These are phyloP conservation scores for Microcebus murinus DNA, from an alignment of 2,113 vertebrate genomes.

Conservation along the genomic window DNA sequence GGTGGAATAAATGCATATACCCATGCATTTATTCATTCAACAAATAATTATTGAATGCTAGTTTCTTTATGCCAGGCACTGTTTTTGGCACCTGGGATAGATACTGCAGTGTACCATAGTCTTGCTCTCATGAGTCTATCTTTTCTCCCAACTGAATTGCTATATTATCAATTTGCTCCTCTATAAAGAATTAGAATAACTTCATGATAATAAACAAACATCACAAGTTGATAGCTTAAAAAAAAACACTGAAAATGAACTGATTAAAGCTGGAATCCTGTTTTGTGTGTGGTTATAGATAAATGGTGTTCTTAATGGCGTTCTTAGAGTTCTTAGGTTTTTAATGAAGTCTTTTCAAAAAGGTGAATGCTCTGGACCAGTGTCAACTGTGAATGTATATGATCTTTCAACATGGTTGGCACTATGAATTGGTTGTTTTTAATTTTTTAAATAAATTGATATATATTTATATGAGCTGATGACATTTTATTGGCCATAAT, in stretches of 20 bases:
- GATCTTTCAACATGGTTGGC: neutral
- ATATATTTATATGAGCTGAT: neutral
- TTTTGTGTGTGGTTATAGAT: neutral
- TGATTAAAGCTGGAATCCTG: neutral
- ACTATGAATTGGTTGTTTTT: neutral
- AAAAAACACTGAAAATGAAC: neutral
- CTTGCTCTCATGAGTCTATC: neutral
- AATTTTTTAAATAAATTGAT: neutral
- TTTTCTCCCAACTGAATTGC: neutral
- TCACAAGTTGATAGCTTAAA: neutral
- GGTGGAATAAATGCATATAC: neutral
- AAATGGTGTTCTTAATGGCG: neutral
- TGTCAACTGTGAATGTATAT: neutral
- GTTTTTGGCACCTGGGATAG: neutral
- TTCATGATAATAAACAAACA: neutral
- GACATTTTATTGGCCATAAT: neutral
- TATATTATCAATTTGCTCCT: neutral
- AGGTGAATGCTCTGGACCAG: neutral
- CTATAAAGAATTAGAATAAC: neutral
- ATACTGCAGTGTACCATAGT: neutral
- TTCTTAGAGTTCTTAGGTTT: neutral
- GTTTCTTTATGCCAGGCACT: neutral
- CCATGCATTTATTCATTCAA: neutral
- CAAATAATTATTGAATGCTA: neutral
- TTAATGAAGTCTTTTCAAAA: neutral